Evolutionary conservation across 2,888 invertebrate genomes (phyloP).

Genomic region (Resseliella maxima): DNA sequence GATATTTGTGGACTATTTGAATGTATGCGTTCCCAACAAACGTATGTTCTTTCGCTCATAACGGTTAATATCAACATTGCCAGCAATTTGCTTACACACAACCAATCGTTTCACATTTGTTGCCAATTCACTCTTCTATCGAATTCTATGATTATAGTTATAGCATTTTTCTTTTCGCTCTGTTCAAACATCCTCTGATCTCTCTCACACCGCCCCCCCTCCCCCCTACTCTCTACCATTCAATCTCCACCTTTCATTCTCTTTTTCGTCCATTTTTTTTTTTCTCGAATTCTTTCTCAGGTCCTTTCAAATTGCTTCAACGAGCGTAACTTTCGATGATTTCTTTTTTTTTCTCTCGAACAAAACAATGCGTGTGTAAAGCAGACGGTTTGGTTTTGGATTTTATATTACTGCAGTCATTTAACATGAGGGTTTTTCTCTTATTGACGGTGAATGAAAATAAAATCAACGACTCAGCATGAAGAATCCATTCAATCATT

Average conservation of each 20-base stretch:
- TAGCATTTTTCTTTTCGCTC: not conserved
- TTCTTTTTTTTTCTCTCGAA: too few relatives aligned
- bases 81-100: conserved; percentile 23
- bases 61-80: conserved; percentile 2
- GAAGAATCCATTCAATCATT: not conserved
- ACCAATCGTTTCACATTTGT: not conserved
- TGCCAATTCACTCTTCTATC: not conserved
- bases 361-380: conserved; percentile 20
- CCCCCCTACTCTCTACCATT: too few relatives aligned
- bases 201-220: too few relatives aligned
- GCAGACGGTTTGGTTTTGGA: not conserved
- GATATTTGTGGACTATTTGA: not conserved
- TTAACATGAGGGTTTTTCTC: not conserved
- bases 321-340: not conserved
- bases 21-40: not conserved
- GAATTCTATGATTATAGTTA: conserved; percentile 2
- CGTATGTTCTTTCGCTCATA: conserved; percentile 27
- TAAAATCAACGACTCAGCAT: not conserved
- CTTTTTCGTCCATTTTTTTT: too few relatives aligned
- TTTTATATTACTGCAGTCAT: not conserved
- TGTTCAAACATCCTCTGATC: too few relatives aligned
- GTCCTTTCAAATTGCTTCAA: too few relatives aligned
- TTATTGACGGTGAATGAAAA: not conserved
- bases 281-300: too few relatives aligned
- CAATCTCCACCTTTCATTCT: too few relatives aligned